phyloP scores from a whole-genome alignment of 2,888 invertebrate genomes.

The Protodeltote pygarga region DNA sequence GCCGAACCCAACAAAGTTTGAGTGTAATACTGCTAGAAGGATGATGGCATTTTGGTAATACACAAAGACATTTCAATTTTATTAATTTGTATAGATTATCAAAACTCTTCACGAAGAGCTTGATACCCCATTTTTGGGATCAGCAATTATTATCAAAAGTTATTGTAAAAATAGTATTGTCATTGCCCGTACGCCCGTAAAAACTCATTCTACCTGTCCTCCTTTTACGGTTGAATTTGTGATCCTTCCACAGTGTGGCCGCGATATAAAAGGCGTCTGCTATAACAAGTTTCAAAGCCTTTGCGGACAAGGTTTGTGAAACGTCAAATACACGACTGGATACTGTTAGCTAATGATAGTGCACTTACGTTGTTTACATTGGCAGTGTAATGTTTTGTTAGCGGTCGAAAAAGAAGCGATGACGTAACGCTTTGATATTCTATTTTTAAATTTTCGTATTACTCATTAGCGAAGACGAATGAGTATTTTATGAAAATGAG shows the following conservation, averaged over 20 bases:
- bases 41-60: no score
- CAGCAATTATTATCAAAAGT: no score
- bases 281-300: slow-evolving; percentile 27
- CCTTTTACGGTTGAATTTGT: slow-evolving; percentile 25
- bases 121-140: no score
- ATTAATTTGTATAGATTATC: no score
- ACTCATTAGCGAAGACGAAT: not conserved
- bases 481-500: no score
- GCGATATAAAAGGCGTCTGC: slow-evolving; percentile 19
- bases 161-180: slow-evolving; percentile 33
- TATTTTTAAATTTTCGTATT: not conserved
- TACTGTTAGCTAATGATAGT: slow-evolving; percentile 29
- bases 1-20: no score
- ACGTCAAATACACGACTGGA: slow-evolving; percentile 14
- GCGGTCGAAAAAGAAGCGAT: not conserved
- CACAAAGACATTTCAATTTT: no score
- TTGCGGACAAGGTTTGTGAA: slow-evolving; percentile 1
- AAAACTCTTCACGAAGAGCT: no score
- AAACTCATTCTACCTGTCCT: slow-evolving; percentile 37
- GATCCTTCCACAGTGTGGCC: slow-evolving; percentile 16
- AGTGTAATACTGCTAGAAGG: no score
- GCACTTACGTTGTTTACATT: slow-evolving; percentile 19
- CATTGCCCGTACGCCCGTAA: slow-evolving; percentile 24
- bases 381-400: not conserved
- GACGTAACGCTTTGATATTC: not conserved